These are phyloP conservation scores for Serilophus lunatus DNA, from an alignment of 2,113 vertebrate species.

Conservation along the genomic window DNA sequence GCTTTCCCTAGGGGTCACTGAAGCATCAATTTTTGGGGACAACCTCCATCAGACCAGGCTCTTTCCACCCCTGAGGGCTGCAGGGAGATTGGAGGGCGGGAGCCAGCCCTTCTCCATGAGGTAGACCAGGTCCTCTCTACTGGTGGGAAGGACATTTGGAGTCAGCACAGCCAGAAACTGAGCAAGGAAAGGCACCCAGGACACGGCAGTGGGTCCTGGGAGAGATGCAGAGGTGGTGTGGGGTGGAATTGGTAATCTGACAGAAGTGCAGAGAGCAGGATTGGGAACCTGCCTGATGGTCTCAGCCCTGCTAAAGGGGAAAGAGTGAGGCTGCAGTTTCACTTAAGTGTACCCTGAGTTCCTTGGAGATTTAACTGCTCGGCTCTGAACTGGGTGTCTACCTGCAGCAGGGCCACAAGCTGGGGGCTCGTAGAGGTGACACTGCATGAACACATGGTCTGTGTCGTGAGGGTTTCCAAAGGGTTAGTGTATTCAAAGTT, in stretches of 20 bases:
- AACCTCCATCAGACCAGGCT: background rate
- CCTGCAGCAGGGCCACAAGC: background rate
- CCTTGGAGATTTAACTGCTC: background rate
- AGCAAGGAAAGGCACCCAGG: background rate
- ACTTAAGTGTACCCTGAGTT: accelerated
- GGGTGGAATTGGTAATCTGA: background rate
- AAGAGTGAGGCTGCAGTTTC: background rate
- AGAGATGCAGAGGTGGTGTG: accelerated
- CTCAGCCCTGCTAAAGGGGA: background rate
- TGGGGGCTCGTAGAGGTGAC: background rate
- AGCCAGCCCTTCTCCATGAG: background rate
- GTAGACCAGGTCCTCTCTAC: background rate
- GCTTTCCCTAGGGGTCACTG: background rate
- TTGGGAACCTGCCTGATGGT: background rate
- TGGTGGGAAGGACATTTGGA: background rate
- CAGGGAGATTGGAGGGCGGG: background rate
- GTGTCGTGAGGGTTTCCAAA: background rate
- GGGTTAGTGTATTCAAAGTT: background rate
- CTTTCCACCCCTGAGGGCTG: accelerated
- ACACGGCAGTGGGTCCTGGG: accelerated
- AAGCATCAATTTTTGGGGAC: background rate
- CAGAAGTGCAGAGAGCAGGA: background rate
- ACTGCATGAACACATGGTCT: background rate
- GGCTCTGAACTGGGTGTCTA: background rate
- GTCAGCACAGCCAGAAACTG: background rate